Conservation (phyloP, 23 tunicate genomes). For the Corella eumyota region DNA sequence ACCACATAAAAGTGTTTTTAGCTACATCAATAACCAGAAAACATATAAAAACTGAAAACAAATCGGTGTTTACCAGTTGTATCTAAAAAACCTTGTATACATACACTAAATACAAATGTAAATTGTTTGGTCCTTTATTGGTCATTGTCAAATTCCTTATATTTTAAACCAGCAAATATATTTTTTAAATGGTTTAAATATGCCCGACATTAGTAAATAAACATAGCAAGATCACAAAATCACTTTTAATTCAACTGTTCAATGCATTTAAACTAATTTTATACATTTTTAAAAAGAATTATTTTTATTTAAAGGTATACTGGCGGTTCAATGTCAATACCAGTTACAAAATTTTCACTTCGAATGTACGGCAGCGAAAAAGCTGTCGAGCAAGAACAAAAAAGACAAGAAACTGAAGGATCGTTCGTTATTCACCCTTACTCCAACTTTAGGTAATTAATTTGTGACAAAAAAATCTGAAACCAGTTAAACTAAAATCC, state of each 20-base stretch:
- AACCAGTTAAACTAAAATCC: neutral
- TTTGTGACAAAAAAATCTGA: neutral
- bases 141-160: no score
- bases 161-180: no score
- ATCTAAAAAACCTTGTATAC: no score
- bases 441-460: constrained; percentile 84
- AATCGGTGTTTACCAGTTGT: no score
- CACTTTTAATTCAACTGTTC: no score
- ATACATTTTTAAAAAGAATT: neutral
- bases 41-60: no score
- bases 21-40: no score
- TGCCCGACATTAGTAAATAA: neutral
- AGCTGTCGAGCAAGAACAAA: constrained; percentile 75
- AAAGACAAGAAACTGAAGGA: constrained; percentile 62
- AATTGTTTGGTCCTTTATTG: no score
- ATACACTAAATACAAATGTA: no score
- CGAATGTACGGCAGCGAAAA: constrained; percentile 81
- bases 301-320: constrained; percentile 20
- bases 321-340: constrained; percentile 91
- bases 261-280: no score
- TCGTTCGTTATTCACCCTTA: constrained; percentile 92
- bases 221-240: neutral
- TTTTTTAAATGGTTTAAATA: no score
- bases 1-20: no score
- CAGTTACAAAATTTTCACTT: constrained; percentile 79